Conservation (phyloP, 2,797 vertebrate genomes). For the Sebastes cheni region DNA sequence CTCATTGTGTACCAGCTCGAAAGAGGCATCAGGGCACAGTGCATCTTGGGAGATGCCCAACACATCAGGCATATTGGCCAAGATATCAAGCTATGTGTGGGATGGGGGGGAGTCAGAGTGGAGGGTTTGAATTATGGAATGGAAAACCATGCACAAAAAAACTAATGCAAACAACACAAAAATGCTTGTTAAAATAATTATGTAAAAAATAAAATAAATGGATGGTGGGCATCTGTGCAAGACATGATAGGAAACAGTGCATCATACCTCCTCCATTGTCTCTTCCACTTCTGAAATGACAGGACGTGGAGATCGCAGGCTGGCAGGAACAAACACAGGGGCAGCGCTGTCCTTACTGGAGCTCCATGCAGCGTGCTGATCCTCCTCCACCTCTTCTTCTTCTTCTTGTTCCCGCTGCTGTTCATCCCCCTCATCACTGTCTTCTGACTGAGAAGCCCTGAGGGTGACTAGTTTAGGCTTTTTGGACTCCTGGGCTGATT, state of each 20-base stretch:
- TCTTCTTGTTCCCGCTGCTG: conserved; percentile 51
- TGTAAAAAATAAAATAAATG: conserved; percentile 2
- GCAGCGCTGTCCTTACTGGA: conserved; percentile 85
- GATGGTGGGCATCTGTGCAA: background rate
- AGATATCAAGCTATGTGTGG: conserved; percentile 88
- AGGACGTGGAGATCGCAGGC: conserved; percentile 85
- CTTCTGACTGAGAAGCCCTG: conserved; percentile 83
- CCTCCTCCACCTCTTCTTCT: conserved; percentile 68
- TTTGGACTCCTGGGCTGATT: conserved; percentile 72
- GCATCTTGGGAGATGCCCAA: conserved; percentile 79
- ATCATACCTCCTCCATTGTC: conserved; percentile 91
- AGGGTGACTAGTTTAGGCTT: conserved; percentile 87
- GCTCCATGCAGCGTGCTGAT: conserved; percentile 70
- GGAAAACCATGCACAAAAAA: conserved; percentile 68
- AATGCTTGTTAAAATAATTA: conserved; percentile 1
- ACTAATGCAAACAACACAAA: conserved; percentile 9
- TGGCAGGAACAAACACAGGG: conserved; percentile 87
- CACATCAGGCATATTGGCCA: conserved; percentile 84
- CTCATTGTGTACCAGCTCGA: conserved; percentile 67
- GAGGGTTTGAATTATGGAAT: conserved; percentile 42
- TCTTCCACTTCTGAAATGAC: conserved; percentile 87
- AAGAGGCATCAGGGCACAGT: conserved; percentile 68
- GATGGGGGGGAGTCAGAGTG: conserved; percentile 32
- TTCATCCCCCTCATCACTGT: conserved; percentile 78
- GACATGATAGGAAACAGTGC: background rate